Evolutionary conservation across 2,888 invertebrate species (phyloP), one percentile per base, ranked within the genome.

Genomic region (Metacarcinus magister): DNA sequence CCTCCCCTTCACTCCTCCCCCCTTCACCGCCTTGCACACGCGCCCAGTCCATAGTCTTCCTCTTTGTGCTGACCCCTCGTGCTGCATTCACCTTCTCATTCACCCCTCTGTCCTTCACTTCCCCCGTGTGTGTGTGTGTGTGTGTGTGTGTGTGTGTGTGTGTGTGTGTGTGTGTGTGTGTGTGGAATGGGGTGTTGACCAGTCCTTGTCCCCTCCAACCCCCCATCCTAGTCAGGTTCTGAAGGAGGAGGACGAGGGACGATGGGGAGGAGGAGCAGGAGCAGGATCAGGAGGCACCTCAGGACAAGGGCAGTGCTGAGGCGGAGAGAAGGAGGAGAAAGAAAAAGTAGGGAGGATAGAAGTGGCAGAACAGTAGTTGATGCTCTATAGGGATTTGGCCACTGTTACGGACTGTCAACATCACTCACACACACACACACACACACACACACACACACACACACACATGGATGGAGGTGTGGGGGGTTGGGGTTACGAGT

Each of bases 371-470:
- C 5, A 4, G 67, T 2, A 13, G 13, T 32, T 28, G 82, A 32
- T 5, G 19, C 10, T 67, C 67, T 67, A 16, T 16, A 32, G 32
- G 82, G 32, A 32, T 32, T 82, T 82, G 82, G 82, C 82, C 19
- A 32, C 32, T 82, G 82, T 82, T 82, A 82, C 32, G 82, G 19
- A 82, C 19, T 82, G 82, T 82, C 82, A 82, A 4, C 32, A 1
- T 0, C 19, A 32, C 82, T 32, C 28, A 28, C 82, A 32, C 82
- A 32, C 82, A 32, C 82, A 32, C 82, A 5, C 82, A 32, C 82
- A 82, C 82, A 82, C 82, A 82, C 82, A 82, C 82, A 82, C 82
- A 82, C 82, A 82, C 82, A 32, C 82, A 28, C 67, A 32, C 28
- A 32, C 28, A 32, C 28, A 82, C 28, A 4, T 8, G 7, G 7